Evolutionary conservation across 2,888 invertebrate species (phyloP).

Genomic region (Pristionchus fissidentatus): DNA sequence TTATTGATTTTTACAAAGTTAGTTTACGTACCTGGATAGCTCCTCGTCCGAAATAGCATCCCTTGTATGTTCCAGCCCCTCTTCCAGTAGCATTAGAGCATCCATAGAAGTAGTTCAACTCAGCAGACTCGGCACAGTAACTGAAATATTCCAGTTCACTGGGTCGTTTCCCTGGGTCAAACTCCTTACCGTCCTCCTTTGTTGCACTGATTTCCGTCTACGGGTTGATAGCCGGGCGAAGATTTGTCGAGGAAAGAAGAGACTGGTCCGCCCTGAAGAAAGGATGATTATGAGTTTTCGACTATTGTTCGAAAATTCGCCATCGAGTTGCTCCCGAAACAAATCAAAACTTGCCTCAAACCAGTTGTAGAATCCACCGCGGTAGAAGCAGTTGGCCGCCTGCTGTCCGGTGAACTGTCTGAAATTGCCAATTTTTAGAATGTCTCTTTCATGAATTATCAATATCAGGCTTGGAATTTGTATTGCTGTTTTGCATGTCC

Average conservation of each 20-base stretch:
- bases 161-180: background rate
- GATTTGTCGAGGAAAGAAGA: slow-evolving; percentile 47
- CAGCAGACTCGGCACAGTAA: slow-evolving; percentile 62
- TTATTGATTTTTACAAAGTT: background rate
- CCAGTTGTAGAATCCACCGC: slow-evolving; percentile 74
- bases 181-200: slow-evolving; percentile 54
- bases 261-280: slow-evolving; percentile 38
- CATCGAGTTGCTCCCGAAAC: background rate
- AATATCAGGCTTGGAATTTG: background rate
- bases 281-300: background rate
- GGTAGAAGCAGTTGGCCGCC: slow-evolving; percentile 69
- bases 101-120: slow-evolving; percentile 65
- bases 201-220: slow-evolving; percentile 63
- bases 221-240: slow-evolving; percentile 63
- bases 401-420: slow-evolving; percentile 50
- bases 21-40: slow-evolving; percentile 65
- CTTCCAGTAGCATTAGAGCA: slow-evolving; percentile 52
- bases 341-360: slow-evolving; percentile 58
- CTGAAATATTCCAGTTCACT: background rate
- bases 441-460: background rate
- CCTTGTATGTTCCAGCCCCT: slow-evolving; percentile 46
- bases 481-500: too few relatives aligned
- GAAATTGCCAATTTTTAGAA: background rate
- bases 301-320: background rate
- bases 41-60: slow-evolving; percentile 71